Percentiles rank a stretch among this genome's conserved stretches.
Evolutionary conservation across 2,888 invertebrate genomes (phyloP).

Genomic region (Scelioninae gen. 1): DNA sequence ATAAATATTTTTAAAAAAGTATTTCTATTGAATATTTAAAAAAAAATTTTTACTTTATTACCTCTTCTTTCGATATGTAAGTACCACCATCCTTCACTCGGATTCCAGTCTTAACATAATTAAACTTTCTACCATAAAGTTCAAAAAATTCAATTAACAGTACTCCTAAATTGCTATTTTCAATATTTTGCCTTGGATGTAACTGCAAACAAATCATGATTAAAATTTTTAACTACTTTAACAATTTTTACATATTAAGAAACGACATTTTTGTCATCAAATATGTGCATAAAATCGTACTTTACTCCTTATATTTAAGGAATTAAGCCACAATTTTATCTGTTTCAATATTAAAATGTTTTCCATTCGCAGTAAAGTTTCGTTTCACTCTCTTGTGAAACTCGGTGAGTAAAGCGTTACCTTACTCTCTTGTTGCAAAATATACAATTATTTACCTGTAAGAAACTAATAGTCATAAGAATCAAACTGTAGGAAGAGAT

Average conservation of each 20-base stretch:
- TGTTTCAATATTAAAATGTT: too few species aligned
- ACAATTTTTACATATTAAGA: conserved; percentile 11
- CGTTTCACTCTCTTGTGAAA: too few species aligned
- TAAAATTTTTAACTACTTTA: neutral
- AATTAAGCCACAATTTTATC: too few species aligned
- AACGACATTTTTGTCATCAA: too few species aligned
- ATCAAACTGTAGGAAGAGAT: conserved; percentile 99
- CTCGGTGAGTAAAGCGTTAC: too few species aligned
- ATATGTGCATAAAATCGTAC: too few species aligned
- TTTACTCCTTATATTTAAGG: too few species aligned
- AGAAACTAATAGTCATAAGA: conserved; percentile 98
- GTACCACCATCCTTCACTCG: conserved; percentile 96
- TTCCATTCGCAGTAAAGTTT: too few species aligned
- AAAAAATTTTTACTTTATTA: too few species aligned
- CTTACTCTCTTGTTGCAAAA: too few species aligned
- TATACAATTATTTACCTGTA: conserved; percentile 90
- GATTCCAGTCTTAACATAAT: conserved; percentile 97
- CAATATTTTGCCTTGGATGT: conserved; percentile 93
- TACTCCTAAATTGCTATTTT: conserved; percentile 92
- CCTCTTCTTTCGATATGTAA: conserved; percentile 96
- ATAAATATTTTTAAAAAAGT: too few species aligned
- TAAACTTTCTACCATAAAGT: conserved; percentile 97
- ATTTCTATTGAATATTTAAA: too few species aligned
- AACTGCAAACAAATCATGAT: conserved; percentile 85
- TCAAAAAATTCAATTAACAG: conserved; percentile 98